phyloP scores from a whole-genome alignment of 2,113 vertebrate species.

The Callionymus lyra region DNA sequence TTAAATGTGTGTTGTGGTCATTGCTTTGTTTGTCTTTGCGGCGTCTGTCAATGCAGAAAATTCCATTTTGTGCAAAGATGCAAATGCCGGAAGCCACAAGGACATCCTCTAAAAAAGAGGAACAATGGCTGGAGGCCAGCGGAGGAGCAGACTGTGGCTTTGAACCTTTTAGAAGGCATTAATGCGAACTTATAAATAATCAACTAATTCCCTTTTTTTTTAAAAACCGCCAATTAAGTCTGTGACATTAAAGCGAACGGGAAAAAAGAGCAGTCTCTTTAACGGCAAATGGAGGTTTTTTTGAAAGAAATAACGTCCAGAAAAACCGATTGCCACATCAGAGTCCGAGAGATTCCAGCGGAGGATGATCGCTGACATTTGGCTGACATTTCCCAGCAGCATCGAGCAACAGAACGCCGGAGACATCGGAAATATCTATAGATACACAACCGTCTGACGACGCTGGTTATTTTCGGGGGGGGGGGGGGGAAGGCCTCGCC shows the following conservation, averaged over 20 bases:
- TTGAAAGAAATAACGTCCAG: background rate
- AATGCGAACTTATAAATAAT: conserved; percentile 75
- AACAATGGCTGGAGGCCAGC: conserved; percentile 66
- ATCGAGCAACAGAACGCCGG: conserved; percentile 44
- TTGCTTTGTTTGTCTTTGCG: conserved; percentile 55
- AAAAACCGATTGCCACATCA: conserved; percentile 38
- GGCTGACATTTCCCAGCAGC: conserved; percentile 70
- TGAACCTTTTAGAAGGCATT: conserved; percentile 79
- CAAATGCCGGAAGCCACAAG: conserved; percentile 72
- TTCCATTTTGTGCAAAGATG: conserved; percentile 85
- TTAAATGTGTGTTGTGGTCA: conserved; percentile 75
- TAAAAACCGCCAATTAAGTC: conserved; percentile 61
- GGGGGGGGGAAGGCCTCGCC: conserved; percentile 41
- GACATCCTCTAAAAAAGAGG: conserved; percentile 70
- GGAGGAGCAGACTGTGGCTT: conserved; percentile 65
- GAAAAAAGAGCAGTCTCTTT: conserved; percentile 20
- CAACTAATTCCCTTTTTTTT: conserved; percentile 69
- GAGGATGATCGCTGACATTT: conserved; percentile 68
- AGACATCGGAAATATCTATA: conserved; percentile 65
- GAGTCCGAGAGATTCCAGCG: conserved; percentile 47
- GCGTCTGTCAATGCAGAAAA: conserved; percentile 79
- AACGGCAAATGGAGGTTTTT: background rate
- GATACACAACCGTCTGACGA: conserved; percentile 49
- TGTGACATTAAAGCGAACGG: conserved; percentile 47
- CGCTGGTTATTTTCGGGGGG: conserved; percentile 56